Conservation (phyloP, 2,888 invertebrate species). For the Thereva nobilitata region DNA sequence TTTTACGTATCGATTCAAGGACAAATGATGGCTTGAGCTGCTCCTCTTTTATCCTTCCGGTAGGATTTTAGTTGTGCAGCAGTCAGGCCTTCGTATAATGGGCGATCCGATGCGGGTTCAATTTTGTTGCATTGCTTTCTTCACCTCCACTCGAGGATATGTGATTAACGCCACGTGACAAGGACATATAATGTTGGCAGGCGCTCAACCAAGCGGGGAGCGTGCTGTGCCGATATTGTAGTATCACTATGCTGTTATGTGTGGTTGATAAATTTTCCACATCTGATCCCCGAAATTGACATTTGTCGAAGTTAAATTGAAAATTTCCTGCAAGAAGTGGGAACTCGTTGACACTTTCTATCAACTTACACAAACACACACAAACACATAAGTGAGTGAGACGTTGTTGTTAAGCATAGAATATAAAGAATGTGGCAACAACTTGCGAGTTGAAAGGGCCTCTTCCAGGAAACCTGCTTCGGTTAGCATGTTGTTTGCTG, state of each 20-base stretch:
- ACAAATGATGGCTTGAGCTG: too few relatives aligned
- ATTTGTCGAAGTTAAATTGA: slow-evolving; percentile 33
- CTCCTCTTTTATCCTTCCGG: too few relatives aligned
- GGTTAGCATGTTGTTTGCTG: slow-evolving; percentile 17
- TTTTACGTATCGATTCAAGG: too few relatives aligned
- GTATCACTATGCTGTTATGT: slow-evolving; percentile 14
- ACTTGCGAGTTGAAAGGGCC: neutral
- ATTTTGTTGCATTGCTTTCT: slow-evolving; percentile 12
- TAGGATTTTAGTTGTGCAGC: too few relatives aligned
- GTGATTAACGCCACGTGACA: slow-evolving; percentile 32
- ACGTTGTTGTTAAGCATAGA: neutral
- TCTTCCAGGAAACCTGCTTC: neutral
- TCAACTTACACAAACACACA: too few relatives aligned
- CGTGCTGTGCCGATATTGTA: neutral
- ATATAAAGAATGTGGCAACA: slow-evolving; percentile 3
- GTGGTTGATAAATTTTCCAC: slow-evolving; percentile 32
- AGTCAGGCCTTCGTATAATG: neutral
- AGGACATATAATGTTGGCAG: slow-evolving; percentile 10
- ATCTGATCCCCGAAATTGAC: slow-evolving; percentile 33
- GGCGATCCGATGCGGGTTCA: neutral
- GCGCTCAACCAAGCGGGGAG: neutral
- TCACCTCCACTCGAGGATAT: slow-evolving; percentile 1
- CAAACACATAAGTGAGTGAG: neutral
- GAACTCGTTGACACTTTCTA: slow-evolving; percentile 18
- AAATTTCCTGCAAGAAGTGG: slow-evolving; percentile 25